Conservation (phyloP, 2,888 invertebrate species). For the Platycheirus rosarum region DNA sequence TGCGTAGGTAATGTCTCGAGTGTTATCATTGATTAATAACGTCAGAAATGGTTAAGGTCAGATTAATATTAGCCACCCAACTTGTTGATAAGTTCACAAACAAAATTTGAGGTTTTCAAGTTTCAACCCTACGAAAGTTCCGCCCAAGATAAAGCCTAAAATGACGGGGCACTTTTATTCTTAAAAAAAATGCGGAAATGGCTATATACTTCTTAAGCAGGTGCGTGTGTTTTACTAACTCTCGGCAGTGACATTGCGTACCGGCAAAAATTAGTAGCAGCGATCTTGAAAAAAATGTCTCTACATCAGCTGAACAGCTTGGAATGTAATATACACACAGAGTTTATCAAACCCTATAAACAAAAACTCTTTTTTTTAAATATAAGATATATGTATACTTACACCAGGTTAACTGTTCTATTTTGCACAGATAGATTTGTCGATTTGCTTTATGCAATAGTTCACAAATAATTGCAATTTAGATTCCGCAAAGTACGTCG, state of each 20-base stretch:
- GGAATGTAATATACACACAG: not conserved
- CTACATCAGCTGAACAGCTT: slow-evolving; percentile 35
- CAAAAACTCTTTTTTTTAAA: not conserved
- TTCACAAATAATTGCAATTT: slow-evolving; percentile 3
- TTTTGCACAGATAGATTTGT: not conserved
- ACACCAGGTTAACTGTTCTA: too few relatives aligned
- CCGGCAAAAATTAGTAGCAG: slow-evolving; percentile 16
- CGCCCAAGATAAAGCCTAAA: too few relatives aligned
- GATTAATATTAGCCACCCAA: too few relatives aligned
- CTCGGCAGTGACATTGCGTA: slow-evolving; percentile 21
- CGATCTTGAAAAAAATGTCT: slow-evolving; percentile 27
- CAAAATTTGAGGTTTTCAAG: not conserved
- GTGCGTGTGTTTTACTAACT: slow-evolving; percentile 34
- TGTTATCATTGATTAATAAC: slow-evolving; percentile 21
- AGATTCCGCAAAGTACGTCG: slow-evolving; percentile 19
- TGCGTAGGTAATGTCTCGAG: not conserved
- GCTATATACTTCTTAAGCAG: slow-evolving; percentile 36
- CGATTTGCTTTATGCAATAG: not conserved
- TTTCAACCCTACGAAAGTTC: too few relatives aligned
- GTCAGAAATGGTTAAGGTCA: too few relatives aligned
- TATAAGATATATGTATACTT: too few relatives aligned
- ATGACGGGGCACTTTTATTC: not conserved
- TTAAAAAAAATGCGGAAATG: slow-evolving; percentile 47
- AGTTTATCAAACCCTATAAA: slow-evolving; percentile 11
- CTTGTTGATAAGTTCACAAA: too few relatives aligned